Conservation (phyloP, 2,888 invertebrate genomes). For the Danaus chrysippus region DNA sequence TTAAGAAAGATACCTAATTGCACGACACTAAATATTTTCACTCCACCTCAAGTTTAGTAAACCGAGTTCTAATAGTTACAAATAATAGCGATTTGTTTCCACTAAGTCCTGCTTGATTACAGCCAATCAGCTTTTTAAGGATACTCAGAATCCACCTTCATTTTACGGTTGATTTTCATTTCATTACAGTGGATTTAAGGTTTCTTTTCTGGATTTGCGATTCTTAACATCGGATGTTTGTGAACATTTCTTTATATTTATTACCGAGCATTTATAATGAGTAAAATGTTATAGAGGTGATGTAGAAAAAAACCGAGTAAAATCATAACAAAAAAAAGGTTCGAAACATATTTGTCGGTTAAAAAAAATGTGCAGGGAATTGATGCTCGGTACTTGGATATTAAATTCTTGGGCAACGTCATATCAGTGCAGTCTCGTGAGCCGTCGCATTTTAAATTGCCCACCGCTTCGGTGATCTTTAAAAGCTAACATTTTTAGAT, state of each 20-base stretch:
- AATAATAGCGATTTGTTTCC: conserved; percentile 6
- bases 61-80: conserved; percentile 8
- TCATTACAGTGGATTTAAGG: conserved; percentile 5
- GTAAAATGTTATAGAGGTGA: no score
- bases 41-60: not conserved
- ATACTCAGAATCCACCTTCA: conserved; percentile 5
- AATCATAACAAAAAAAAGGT: not conserved
- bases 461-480: conserved; percentile 22
- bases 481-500: conserved; percentile 21
- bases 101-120: conserved; percentile 8
- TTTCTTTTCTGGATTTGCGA: conserved; percentile 1
- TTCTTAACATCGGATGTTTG: not conserved
- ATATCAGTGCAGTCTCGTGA: conserved; percentile 37
- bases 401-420: conserved; percentile 43
- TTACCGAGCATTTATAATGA: not conserved
- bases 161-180: conserved; percentile 9
- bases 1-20: not conserved
- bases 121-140: conserved; percentile 7
- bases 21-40: not conserved
- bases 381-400: conserved; percentile 38
- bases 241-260: not conserved
- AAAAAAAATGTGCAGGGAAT: conserved; percentile 29
- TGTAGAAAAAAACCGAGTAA: no score
- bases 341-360: not conserved
- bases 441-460: conserved; percentile 25